These are phyloP conservation scores for Zapus hudsonius DNA, from an alignment of 2,113 vertebrate species.

Conservation along the genomic window DNA sequence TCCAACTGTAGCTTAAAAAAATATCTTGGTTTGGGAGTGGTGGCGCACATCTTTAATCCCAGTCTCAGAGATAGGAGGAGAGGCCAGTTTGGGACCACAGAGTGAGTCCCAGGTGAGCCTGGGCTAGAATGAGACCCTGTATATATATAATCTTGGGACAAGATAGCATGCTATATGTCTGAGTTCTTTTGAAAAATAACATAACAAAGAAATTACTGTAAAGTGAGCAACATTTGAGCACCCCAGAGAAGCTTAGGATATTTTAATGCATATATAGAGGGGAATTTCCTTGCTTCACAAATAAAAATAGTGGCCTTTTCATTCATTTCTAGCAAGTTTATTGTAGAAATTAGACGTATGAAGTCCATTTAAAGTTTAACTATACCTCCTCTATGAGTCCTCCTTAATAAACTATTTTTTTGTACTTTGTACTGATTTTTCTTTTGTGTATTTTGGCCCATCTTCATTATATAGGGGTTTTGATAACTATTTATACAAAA, in stretches of 20 bases:
- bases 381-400: not conserved
- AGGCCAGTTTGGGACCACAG: too few relatives aligned
- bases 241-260: not conserved
- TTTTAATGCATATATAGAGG: not conserved
- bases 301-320: not conserved
- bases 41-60: too few relatives aligned
- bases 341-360: not conserved
- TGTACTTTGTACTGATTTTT: not conserved
- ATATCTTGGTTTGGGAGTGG: not conserved
- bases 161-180: not conserved
- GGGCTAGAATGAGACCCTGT: too few relatives aligned
- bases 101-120: too few relatives aligned
- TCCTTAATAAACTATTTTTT: not conserved
- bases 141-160: too few relatives aligned
- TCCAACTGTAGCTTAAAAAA: slow-evolving; percentile 23
- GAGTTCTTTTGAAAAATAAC: not conserved
- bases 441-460: not conserved
- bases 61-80: too few relatives aligned
- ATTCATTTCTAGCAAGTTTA: slow-evolving; percentile 47
- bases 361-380: not conserved
- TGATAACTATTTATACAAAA: not conserved
- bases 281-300: not conserved
- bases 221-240: slow-evolving; percentile 19
- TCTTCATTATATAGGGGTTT: not conserved
- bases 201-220: not conserved